Percentiles rank a stretch among this genome's conserved stretches.
Evolutionary conservation across 2,113 vertebrate genomes (phyloP).

Genomic region (Serranochromis macrocephalus): DNA sequence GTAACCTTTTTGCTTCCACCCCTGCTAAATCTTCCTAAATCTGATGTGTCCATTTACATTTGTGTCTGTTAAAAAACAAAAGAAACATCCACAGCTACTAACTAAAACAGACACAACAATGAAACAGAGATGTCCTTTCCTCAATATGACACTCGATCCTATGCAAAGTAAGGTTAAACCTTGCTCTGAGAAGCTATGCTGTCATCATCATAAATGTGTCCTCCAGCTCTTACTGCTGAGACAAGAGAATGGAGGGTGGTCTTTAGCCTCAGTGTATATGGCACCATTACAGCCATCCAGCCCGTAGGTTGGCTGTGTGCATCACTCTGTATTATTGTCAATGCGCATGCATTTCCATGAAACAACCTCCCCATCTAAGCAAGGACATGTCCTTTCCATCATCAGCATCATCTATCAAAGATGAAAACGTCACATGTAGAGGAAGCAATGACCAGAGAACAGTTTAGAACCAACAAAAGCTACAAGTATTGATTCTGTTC

Average conservation of each 20-base stretch:
- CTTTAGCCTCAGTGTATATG: background rate
- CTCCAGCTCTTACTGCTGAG: background rate
- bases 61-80: background rate
- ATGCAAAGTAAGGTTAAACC: background rate
- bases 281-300: conserved; percentile 11
- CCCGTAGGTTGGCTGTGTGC: background rate
- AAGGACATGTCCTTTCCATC: background rate
- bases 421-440: background rate
- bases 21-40: background rate
- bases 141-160: background rate
- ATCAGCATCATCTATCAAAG: background rate
- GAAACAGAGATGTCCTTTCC: background rate
- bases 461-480: background rate
- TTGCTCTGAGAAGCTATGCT: background rate
- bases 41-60: background rate
- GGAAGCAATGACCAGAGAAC: background rate
- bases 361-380: background rate
- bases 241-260: background rate
- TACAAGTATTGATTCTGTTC: background rate
- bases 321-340: background rate
- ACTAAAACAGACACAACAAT: background rate
- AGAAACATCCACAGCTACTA: background rate
- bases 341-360: background rate
- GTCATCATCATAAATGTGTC: background rate
- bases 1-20: background rate